phyloP scores from a whole-genome alignment of 2,888 invertebrate genomes.

The Luperina testacea region DNA sequence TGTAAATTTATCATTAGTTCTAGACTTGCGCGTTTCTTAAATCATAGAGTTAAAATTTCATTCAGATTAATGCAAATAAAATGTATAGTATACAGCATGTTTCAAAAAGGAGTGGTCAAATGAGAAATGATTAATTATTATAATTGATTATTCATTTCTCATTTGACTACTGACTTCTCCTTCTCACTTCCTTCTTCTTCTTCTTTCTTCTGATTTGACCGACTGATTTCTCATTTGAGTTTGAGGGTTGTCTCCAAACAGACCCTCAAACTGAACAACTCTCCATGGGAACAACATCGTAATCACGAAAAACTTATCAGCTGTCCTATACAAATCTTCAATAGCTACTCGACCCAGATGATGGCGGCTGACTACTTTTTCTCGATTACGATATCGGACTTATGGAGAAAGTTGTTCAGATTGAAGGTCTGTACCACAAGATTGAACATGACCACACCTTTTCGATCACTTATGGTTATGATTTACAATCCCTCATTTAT shows the following conservation, averaged over 20 bases:
- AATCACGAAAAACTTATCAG: background rate
- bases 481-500: background rate
- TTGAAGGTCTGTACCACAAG: background rate
- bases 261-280: background rate
- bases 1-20: slow-evolving; percentile 11
- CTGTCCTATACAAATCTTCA: background rate
- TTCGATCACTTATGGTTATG: no score
- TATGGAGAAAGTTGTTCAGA: background rate
- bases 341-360: background rate
- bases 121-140: background rate
- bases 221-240: no score
- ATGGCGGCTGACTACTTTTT: background rate
- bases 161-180: no score
- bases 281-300: background rate
- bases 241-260: background rate
- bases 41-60: background rate
- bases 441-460: background rate
- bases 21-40: background rate
- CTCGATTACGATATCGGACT: background rate
- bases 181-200: no score
- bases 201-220: no score
- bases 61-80: background rate
- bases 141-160: no score
- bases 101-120: background rate
- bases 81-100: slow-evolving; percentile 3